Evolutionary conservation across 2,888 invertebrate species (phyloP).

Genomic region (Smittia sp.): DNA sequence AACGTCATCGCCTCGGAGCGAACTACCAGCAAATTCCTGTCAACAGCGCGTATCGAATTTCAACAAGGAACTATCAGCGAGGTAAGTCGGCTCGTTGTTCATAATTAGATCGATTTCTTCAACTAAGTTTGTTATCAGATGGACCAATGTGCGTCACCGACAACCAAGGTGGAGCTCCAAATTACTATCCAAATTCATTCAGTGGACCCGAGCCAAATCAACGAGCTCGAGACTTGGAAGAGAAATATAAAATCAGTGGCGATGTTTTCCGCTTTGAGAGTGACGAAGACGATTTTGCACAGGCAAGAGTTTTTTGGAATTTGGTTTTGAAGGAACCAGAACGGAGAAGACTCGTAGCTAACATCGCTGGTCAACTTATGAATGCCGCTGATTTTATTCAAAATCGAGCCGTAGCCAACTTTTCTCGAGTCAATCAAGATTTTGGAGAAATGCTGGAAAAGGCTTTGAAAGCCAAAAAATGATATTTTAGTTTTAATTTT

Average conservation of each 20-base stretch:
- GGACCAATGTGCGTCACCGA: constrained; percentile 68
- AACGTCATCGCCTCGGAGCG: constrained; percentile 59
- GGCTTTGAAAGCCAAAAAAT: too few species aligned
- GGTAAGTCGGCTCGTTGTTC: constrained; percentile 55
- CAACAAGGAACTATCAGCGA: constrained; percentile 73
- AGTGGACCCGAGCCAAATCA: constrained; percentile 71
- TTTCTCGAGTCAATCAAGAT: constrained; percentile 70
- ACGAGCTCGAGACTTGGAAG: constrained; percentile 59
- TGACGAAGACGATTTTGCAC: constrained; percentile 83
- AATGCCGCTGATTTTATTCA: constrained; percentile 78
- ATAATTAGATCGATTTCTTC: too few species aligned
- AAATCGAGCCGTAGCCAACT: constrained; percentile 75
- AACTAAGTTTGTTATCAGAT: constrained; percentile 54
- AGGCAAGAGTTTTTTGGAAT: constrained; percentile 72
- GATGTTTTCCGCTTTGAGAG: constrained; percentile 59
- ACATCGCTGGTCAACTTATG: constrained; percentile 71
- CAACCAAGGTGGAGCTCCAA: constrained; percentile 81
- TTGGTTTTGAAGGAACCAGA: constrained; percentile 70
- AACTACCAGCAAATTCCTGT: constrained; percentile 60
- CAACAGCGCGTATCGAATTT: constrained; percentile 51
- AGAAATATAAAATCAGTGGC: constrained; percentile 64
- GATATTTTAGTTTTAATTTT: too few species aligned
- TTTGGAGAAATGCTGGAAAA: constrained; percentile 57
- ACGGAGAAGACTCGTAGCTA: constrained; percentile 65
- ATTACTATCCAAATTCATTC: constrained; percentile 93